These are phyloP conservation scores for Xiphorhynchus elegans DNA, from an alignment of 2,113 vertebrate genomes.

Conservation along the genomic window DNA sequence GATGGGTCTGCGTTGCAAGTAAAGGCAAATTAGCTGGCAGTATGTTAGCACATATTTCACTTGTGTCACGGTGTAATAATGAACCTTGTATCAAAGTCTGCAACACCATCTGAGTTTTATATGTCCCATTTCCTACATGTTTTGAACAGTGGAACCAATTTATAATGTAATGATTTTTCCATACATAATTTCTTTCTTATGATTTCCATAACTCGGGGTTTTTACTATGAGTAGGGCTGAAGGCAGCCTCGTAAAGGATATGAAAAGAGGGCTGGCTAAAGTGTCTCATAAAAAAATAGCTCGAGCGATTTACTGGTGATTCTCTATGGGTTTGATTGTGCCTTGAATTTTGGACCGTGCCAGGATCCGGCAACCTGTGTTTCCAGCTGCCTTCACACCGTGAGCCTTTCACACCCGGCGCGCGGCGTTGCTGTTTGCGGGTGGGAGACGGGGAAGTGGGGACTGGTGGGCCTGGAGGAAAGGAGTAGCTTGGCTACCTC, in stretches of 20 bases:
- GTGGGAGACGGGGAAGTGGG: rapidly evolving
- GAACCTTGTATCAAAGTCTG: slow-evolving; percentile 76
- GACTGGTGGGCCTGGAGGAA: not conserved
- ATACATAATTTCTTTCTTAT: slow-evolving; percentile 81
- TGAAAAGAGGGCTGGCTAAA: slow-evolving; percentile 58
- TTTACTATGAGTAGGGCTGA: slow-evolving; percentile 56
- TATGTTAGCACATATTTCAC: slow-evolving; percentile 75
- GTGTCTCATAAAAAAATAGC: slow-evolving; percentile 66
- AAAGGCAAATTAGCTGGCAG: slow-evolving; percentile 75
- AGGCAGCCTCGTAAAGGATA: slow-evolving; percentile 60
- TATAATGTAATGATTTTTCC: slow-evolving; percentile 84
- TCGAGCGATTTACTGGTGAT: slow-evolving; percentile 30
- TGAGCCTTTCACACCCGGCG: not conserved
- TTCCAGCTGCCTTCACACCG: not conserved
- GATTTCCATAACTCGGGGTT: slow-evolving; percentile 74
- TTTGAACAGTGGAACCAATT: slow-evolving; percentile 80
- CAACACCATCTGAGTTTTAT: slow-evolving; percentile 78
- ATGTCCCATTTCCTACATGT: slow-evolving; percentile 79
- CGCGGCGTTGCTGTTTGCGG: not conserved
- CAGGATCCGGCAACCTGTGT: not conserved
- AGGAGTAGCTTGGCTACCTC: not conserved
- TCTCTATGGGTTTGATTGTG: slow-evolving; percentile 42
- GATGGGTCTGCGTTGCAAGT: slow-evolving; percentile 67
- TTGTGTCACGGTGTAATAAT: slow-evolving; percentile 72
- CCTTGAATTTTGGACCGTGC: not conserved